These are phyloP conservation scores for Nyctalus aviator DNA, from an alignment of 2,797 vertebrate species.

Conservation along the genomic window DNA sequence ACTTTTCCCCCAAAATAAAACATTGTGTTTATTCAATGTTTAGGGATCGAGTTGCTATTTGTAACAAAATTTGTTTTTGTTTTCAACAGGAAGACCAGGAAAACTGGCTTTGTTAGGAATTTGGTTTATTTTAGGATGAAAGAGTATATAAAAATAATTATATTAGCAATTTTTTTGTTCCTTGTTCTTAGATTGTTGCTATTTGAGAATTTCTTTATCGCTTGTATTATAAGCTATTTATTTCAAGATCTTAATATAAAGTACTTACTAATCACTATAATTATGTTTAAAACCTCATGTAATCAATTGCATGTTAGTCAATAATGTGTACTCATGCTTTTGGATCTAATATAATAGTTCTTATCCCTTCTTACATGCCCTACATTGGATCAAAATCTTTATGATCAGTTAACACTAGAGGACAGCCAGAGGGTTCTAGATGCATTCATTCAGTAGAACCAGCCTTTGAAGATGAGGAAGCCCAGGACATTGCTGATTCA, in stretches of 20 bases:
- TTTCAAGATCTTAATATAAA: neutral
- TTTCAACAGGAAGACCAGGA: neutral
- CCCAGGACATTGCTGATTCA: neutral
- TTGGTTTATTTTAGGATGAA: constrained; percentile 38
- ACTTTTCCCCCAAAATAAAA: constrained; percentile 5
- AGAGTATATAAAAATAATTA: constrained; percentile 14
- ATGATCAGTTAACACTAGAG: neutral
- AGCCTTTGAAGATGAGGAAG: neutral
- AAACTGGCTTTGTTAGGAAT: constrained; percentile 47
- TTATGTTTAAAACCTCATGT: constrained; percentile 31
- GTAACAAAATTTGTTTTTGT: neutral
- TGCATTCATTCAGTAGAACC: neutral
- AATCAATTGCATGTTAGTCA: neutral
- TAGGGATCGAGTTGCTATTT: constrained; percentile 24
- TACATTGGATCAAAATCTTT: neutral
- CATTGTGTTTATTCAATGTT: neutral
- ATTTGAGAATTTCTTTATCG: neutral
- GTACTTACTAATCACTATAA: neutral
- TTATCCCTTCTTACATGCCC: neutral
- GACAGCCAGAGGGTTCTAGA: neutral
- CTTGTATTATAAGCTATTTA: neutral
- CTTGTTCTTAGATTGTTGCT: neutral
- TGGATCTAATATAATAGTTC: neutral
- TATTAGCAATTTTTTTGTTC: constrained; percentile 4
- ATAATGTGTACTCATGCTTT: neutral